Evolutionary conservation across 2,113 vertebrate species (phyloP), one percentile per base, ranked within the genome.

Genomic region (Eublepharis macularius): DNA sequence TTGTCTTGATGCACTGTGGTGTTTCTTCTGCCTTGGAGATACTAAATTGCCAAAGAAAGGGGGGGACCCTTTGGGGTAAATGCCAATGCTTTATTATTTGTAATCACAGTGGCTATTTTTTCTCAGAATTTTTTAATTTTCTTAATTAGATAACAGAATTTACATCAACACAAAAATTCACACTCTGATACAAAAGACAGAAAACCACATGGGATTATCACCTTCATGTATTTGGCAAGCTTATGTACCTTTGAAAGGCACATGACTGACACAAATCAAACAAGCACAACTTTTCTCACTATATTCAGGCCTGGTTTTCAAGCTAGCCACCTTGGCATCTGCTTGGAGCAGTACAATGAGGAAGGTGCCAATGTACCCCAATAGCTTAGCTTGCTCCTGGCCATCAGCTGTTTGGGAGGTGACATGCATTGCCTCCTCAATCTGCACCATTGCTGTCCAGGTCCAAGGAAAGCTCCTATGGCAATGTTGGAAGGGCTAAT

Each of bases 11-110:
- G 21, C 14, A 24, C 34, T 26, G 26, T n/a, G 49, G 4, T 88
- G 51, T 85, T 82, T 66, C 39, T 36, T 73, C n/a, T 13, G 60
- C 65, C 80, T 81, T 78, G 39, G 60, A 19, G 88, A 47, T 81
- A 85, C 4, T 81, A 11, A 85, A 75, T 70, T 77, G 85, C 29
- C 73, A 81, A 4, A 21, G 0, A 80, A 39, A 89, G 86, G 32
- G 34, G 83, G 82, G 89, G 91, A 47, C 80, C 57, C 12, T 80
- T 69, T 87, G 11, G 66, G 21, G 5, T 83, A 81, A 63, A 87
- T 76, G 80, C 36, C 85, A 83, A 51, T 12, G 36, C 63, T 54
- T 86, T 60, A 66, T 72, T 85, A 66, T 72, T 85, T 41, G n/a
- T 34, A 60, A 12, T 24, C 34, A 13, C 34, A 81, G 63, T n/a